phyloP scores from a whole-genome alignment of 2,888 invertebrate species.

The Frankliniella fusca region DNA sequence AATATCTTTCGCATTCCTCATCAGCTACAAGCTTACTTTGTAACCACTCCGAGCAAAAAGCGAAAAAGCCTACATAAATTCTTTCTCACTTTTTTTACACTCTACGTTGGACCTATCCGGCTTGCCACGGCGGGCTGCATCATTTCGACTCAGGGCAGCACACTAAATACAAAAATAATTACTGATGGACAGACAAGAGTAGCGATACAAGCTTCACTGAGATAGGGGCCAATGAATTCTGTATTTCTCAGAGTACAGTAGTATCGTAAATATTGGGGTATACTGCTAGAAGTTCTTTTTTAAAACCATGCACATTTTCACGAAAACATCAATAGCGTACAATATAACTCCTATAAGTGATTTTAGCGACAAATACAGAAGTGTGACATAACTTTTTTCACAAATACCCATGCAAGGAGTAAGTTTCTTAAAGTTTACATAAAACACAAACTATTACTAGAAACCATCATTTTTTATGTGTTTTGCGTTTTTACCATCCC shows the following conservation, averaged over 20 bases:
- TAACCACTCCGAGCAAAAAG: slow-evolving; percentile 24
- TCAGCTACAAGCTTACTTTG: slow-evolving; percentile 22
- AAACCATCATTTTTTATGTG: not conserved
- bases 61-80: slow-evolving; percentile 17
- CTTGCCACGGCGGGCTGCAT: not conserved
- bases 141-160: slow-evolving; percentile 1
- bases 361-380: slow-evolving; percentile 23
- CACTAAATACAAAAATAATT: slow-evolving; percentile 23
- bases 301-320: slow-evolving; percentile 8
- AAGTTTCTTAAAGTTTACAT: slow-evolving; percentile 6
- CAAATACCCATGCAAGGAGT: not conserved
- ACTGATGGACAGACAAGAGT: slow-evolving; percentile 24
- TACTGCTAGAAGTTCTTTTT: slow-evolving; percentile 25
- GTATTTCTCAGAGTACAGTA: not conserved
- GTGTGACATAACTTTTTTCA: slow-evolving; percentile 3
- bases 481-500: slow-evolving; percentile 1
- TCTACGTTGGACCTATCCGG: slow-evolving; percentile 24
- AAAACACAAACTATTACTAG: slow-evolving; percentile 24
- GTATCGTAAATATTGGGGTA: slow-evolving; percentile 3
- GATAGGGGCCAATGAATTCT: slow-evolving; percentile 4
- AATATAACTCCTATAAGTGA: slow-evolving; percentile 20
- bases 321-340: slow-evolving; percentile 26
- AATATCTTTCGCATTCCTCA: not conserved
- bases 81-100: slow-evolving; percentile 22
- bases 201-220: slow-evolving; percentile 12